phyloP scores from a whole-genome alignment of 2,113 vertebrate genomes.

The Pao palembangensis region DNA sequence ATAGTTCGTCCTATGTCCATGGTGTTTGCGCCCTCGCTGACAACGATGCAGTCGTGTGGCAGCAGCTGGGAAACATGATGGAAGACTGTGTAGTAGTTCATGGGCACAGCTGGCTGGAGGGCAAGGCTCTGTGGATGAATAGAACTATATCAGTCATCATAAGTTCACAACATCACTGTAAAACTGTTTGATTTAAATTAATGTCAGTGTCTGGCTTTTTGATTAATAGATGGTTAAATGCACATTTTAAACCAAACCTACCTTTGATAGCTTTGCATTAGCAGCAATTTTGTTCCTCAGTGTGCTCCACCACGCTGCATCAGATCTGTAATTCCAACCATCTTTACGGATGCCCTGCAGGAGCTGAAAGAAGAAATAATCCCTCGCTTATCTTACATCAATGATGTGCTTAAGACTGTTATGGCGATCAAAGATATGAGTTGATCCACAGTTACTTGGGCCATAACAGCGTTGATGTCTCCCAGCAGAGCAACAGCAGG shows the following conservation, averaged over 20 bases:
- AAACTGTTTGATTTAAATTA: not conserved
- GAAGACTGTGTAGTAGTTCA: constrained; percentile 97
- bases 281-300: constrained; percentile 81
- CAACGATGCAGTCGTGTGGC: constrained; percentile 86
- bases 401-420: not conserved
- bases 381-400: not conserved
- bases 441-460: constrained; percentile 75
- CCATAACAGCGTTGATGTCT: constrained; percentile 81
- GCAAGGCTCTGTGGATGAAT: constrained; percentile 74
- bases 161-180: not conserved
- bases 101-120: constrained; percentile 75
- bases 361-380: constrained; percentile 72
- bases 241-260: constrained; percentile 39
- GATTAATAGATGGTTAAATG: not conserved
- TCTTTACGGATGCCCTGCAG: constrained; percentile 71
- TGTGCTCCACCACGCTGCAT: constrained; percentile 84
- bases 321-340: constrained; percentile 78
- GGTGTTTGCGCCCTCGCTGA: constrained; percentile 96
- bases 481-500: constrained; percentile 85
- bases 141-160: not conserved
- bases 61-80: constrained; percentile 82
- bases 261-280: constrained; percentile 84
- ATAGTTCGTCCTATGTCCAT: constrained; percentile 98
- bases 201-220: not conserved
- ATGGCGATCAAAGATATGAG: not conserved